These are phyloP conservation scores for Stichopus chloronotus DNA, from an alignment of 35 echinoderm and acorn worm genomes.

Conservation along the genomic window DNA sequence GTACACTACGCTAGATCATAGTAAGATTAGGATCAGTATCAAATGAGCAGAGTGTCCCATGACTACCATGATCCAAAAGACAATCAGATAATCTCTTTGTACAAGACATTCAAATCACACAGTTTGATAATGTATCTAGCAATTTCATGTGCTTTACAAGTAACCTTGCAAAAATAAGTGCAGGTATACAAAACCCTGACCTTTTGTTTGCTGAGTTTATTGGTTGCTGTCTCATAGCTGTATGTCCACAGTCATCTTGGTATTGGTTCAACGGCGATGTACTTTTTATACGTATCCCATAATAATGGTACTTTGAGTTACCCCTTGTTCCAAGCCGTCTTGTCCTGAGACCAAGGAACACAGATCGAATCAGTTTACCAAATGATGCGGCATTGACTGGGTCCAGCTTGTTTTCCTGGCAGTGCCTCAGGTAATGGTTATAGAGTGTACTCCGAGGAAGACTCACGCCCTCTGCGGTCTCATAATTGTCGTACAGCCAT, in stretches of 20 bases:
- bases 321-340: conserved; percentile 97
- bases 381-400: conserved; percentile 98
- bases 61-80: too few species aligned
- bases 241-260: conserved; percentile 90
- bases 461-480: conserved; percentile 91
- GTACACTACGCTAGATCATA: too few species aligned
- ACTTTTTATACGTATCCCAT: conserved; percentile 97
- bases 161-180: background rate
- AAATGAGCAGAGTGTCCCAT: too few species aligned
- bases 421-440: conserved; percentile 97
- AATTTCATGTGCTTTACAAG: too few species aligned
- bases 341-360: conserved; percentile 91
- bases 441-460: conserved; percentile 92
- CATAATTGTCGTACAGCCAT: conserved; percentile 98
- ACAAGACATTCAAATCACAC: too few species aligned
- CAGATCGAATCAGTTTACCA: conserved; percentile 96
- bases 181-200: background rate
- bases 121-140: too few species aligned
- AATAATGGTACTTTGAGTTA: conserved; percentile 99
- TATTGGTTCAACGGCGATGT: conserved; percentile 91
- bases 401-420: conserved; percentile 95
- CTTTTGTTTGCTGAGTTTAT: conserved; percentile 90
- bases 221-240: conserved; percentile 99
- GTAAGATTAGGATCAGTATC: too few species aligned
- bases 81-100: too few species aligned